Evolutionary conservation across 2,888 invertebrate species (phyloP).

Genomic region (Archaeoteleia sp.): DNA sequence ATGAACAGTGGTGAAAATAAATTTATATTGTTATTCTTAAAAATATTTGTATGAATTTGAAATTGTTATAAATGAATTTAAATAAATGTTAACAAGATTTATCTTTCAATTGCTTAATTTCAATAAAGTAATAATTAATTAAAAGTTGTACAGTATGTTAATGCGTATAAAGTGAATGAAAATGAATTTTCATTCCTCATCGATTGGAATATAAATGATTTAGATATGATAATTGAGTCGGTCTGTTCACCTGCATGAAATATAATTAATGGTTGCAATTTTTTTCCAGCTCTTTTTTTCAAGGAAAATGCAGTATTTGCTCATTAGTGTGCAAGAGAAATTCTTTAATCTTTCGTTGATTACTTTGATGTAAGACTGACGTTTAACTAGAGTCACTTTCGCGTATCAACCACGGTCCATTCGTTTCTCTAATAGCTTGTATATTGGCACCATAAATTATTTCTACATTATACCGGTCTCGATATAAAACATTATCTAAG

Average conservation of each 20-base stretch:
- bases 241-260: slow-evolving; percentile 24
- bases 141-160: slow-evolving; percentile 20
- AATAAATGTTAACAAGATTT: too few species aligned
- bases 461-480: slow-evolving; percentile 29
- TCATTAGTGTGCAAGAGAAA: slow-evolving; percentile 43
- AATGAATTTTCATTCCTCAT: slow-evolving; percentile 36
- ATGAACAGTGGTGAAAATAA: too few species aligned
- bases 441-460: slow-evolving; percentile 42
- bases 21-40: too few species aligned
- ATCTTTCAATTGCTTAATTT: too few species aligned
- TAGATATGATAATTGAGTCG: slow-evolving; percentile 32
- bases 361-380: slow-evolving; percentile 45
- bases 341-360: slow-evolving; percentile 41
- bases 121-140: slow-evolving; percentile 28
- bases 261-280: slow-evolving; percentile 33
- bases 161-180: slow-evolving; percentile 23
- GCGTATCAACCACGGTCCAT: slow-evolving; percentile 42
- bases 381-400: slow-evolving; percentile 46
- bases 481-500: slow-evolving; percentile 31
- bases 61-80: too few species aligned
- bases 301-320: slow-evolving; percentile 28
- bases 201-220: slow-evolving; percentile 38
- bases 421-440: slow-evolving; percentile 45
- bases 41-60: too few species aligned
- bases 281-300: slow-evolving; percentile 15